Evolutionary conservation across 2,797 vertebrate species (phyloP).

Genomic region (Taenioides sp.): DNA sequence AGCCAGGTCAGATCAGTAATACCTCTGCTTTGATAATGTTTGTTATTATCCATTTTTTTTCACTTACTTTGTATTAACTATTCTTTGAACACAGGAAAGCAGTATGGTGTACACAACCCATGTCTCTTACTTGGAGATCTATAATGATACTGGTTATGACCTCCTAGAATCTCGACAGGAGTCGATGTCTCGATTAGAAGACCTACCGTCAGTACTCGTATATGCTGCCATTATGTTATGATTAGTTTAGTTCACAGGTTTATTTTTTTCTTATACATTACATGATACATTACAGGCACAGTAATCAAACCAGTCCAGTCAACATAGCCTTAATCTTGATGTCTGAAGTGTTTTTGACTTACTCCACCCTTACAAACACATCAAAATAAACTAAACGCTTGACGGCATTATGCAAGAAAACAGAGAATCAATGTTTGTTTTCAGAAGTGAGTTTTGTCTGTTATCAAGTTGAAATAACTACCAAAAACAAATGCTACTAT

Average conservation of each 20-base stretch:
- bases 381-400: background rate
- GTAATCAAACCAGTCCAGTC: conserved; percentile 2
- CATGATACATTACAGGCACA: background rate
- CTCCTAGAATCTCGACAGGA: conserved; percentile 89
- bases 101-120: conserved; percentile 87
- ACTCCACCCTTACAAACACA: background rate
- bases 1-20: conserved; percentile 72
- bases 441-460: conserved; percentile 40
- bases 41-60: background rate
- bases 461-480: conserved; percentile 45
- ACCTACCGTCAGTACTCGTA: conserved; percentile 79
- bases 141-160: conserved; percentile 96
- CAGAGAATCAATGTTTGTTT: conserved; percentile 36
- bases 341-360: background rate
- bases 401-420: background rate
- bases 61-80: background rate
- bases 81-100: conserved; percentile 79
- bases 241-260: background rate
- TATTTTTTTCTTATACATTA: background rate
- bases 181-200: conserved; percentile 84
- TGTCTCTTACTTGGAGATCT: conserved; percentile 97
- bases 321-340: background rate
- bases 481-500: conserved; percentile 31
- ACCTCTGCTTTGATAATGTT: background rate
- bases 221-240: background rate